Conservation (phyloP, 1,140 invertebrate genomes). For the Piezodorus guildinii region DNA sequence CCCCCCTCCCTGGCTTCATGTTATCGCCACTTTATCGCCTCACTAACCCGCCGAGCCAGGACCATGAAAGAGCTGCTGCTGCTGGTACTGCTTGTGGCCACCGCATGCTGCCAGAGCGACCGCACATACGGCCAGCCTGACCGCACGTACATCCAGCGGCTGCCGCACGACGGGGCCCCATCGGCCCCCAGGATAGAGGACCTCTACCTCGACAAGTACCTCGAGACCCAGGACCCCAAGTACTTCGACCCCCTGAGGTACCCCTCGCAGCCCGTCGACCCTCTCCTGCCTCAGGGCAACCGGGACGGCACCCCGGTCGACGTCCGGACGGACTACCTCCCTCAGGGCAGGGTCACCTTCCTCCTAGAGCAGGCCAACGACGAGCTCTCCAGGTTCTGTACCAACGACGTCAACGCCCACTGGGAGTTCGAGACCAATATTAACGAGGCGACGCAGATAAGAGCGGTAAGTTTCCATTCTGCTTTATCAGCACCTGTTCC, state of each 20-base stretch:
- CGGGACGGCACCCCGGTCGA: constrained; percentile 11
- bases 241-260: constrained; percentile 23
- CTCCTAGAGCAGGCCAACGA: constrained; percentile 58
- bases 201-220: constrained; percentile 19
- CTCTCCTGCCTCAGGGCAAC: background rate
- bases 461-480: constrained; percentile 55
- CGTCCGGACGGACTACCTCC: constrained; percentile 17
- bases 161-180: background rate
- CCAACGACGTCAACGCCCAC: constrained; percentile 67
- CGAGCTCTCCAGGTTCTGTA: constrained; percentile 61
- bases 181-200: background rate
- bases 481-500: too few relatives aligned
- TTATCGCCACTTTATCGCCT: background rate
- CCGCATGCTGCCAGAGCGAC: background rate
- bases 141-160: background rate
- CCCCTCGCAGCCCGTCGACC: background rate
- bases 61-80: background rate
- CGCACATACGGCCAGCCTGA: background rate
- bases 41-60: background rate
- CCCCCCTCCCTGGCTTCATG: background rate
- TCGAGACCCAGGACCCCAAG: constrained; percentile 27
- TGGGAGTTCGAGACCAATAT: constrained; percentile 82
- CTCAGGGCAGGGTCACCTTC: constrained; percentile 31
- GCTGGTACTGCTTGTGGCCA: background rate
- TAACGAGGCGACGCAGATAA: constrained; percentile 64